Percentiles rank a stretch among this genome's conserved stretches.
Conservation (phyloP, 2,888 invertebrate genomes). For the Lagria hirta region DNA sequence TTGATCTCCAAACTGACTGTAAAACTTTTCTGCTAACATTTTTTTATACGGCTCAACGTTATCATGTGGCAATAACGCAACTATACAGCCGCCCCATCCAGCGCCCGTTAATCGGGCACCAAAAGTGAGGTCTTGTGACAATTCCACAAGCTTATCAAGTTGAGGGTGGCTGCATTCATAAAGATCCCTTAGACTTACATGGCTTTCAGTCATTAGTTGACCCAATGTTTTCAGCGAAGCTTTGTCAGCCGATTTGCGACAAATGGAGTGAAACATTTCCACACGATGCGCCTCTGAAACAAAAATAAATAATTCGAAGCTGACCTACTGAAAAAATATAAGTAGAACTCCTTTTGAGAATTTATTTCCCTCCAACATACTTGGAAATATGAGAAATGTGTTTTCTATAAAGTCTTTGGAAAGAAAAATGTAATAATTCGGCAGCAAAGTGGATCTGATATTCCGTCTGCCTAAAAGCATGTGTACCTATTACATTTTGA, state of each 20-base stretch:
- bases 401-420: too few relatives aligned
- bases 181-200: conserved; percentile 76
- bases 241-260: conserved; percentile 54
- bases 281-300: conserved; percentile 82
- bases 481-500: too few relatives aligned
- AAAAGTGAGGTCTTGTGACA: conserved; percentile 63
- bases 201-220: conserved; percentile 84
- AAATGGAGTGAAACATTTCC: conserved; percentile 68
- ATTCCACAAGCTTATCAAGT: conserved; percentile 77
- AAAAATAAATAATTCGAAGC: too few relatives aligned
- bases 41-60: conserved; percentile 69
- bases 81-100: conserved; percentile 96
- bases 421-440: too few relatives aligned
- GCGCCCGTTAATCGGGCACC: conserved; percentile 96
- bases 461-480: too few relatives aligned
- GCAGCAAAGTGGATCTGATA: too few relatives aligned
- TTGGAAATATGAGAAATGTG: too few relatives aligned
- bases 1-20: conserved; percentile 54
- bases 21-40: conserved; percentile 70
- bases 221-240: conserved; percentile 66
- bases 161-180: conserved; percentile 94
- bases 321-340: too few relatives aligned
- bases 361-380: too few relatives aligned
- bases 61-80: conserved; percentile 74
- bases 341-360: too few relatives aligned